Conservation (phyloP, 2,888 invertebrate species). For the Hirtodrosophila confusa region DNA sequence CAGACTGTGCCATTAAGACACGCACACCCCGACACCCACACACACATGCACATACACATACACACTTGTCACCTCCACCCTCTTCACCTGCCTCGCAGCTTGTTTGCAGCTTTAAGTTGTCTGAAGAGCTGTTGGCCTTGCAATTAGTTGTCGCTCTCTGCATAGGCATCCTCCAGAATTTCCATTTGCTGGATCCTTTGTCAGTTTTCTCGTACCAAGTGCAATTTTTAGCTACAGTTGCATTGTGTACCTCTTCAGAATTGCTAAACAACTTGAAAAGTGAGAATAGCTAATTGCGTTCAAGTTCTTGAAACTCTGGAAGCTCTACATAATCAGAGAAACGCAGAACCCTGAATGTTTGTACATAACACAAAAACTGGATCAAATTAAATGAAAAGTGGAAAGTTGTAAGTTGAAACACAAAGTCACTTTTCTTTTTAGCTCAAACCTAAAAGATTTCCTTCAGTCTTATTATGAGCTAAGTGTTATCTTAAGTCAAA, state of each 20-base stretch:
- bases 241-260: conserved; percentile 36
- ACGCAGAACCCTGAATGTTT: neutral
- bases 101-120: conserved; percentile 51
- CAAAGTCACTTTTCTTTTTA: too few species aligned
- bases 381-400: too few species aligned
- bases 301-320: conserved; percentile 21
- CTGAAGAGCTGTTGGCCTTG: conserved; percentile 74
- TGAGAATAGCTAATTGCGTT: conserved; percentile 62
- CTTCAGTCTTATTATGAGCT: too few species aligned
- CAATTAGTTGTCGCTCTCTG: conserved; percentile 67
- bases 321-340: neutral
- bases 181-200: conserved; percentile 42
- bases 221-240: conserved; percentile 41
- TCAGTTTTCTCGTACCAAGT: conserved; percentile 28
- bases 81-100: conserved; percentile 2
- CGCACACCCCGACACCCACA: conserved; percentile 3
- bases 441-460: too few species aligned
- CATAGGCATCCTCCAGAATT: conserved; percentile 1
- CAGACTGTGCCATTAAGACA: conserved; percentile 37
- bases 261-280: conserved; percentile 45
- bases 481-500: too few species aligned
- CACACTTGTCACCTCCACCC: neutral
- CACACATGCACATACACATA: neutral
- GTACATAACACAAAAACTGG: too few species aligned
- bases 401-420: too few species aligned